A percentile compares a stretch with the other conserved stretches of the same genome.
Conservation (phyloP, 2,888 invertebrate genomes). For the Apamea epomidion region DNA sequence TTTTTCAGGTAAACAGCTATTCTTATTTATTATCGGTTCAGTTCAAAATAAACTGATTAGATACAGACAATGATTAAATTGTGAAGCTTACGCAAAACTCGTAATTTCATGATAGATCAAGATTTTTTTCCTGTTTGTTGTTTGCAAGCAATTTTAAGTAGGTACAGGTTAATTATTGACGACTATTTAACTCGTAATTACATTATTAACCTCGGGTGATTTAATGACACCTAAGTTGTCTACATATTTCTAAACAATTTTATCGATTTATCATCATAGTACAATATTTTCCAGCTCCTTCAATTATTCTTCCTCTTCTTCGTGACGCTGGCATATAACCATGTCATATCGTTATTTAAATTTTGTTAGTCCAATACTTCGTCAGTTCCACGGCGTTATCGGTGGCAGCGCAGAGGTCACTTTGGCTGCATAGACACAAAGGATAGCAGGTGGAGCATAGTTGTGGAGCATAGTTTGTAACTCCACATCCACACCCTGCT, state of each 20-base stretch:
- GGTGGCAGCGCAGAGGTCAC: no score
- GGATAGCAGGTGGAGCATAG: no score
- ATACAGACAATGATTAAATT: conserved; percentile 12
- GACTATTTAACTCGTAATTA: neutral
- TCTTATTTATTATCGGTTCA: conserved; percentile 23
- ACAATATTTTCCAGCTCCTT: neutral
- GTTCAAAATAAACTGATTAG: conserved; percentile 37
- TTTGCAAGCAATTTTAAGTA: neutral
- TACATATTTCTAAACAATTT: neutral
- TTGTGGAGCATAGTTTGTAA: no score
- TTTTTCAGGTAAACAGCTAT: conserved; percentile 21
- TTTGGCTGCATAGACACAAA: no score
- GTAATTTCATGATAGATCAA: neutral
- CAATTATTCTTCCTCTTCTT: neutral
- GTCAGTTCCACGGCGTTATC: no score
- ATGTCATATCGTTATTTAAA: no score
- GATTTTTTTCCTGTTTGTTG: conserved; percentile 22
- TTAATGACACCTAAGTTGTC: neutral
- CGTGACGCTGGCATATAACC: no score
- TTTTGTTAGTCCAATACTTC: no score
- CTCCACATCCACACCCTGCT: no score
- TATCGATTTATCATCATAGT: no score
- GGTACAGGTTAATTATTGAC: neutral
- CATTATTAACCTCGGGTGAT: conserved; percentile 1
- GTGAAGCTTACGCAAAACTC: conserved; percentile 5